Evolutionary conservation across 23 tunicate genomes (phyloP), one percentile per base, ranked within the genome.

Genomic region (Halocynthia roretzi): DNA sequence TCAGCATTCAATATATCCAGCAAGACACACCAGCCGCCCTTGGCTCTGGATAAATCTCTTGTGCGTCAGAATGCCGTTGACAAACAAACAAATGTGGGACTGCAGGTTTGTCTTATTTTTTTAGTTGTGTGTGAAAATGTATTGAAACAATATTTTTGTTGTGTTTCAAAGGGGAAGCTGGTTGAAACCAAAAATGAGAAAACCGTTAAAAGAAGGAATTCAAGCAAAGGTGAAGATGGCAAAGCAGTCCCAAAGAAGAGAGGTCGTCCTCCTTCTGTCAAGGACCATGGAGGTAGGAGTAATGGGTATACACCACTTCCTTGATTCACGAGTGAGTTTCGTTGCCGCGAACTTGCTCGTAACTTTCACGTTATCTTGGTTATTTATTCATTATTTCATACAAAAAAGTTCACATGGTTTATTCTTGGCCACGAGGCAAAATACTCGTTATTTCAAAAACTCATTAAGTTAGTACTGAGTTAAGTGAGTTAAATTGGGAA

Each of bases 191-290:
- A 88, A 67, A 20, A 53, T 74, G 95, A 83, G 15, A 83, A 82
- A 70, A 44, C 90, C n/a, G 77, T 76, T 63, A 76, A 77, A 55
- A 62, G 76, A 60, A 54, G 78, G 20, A 63, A 66, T 7, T 71
- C 86, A 10, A 77, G 55, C 52, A 88, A 88, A 61, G 84, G 78
- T 51, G 95, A 88, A 6, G 82, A 66, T 8, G 54, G 51, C 18
- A 88, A 88, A 83, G 83, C 83, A 11, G 71, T 87, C 20, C 82
- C 87, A 5, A 78, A 77, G 55, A 72, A 86, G 56, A 76, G 95
- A 73, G 95, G 95, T 6, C 67, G 95, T 49, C 95, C 95, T 10
- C 95, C 95, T 8, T 88, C 95, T 21, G 80, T 76, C 23, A 88
- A 79, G 62, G 95, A 88, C 8, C 83, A 83, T 68, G 22, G 77